Conservation (phyloP, 2,888 invertebrate genomes). For the Drosophila picticornis region DNA sequence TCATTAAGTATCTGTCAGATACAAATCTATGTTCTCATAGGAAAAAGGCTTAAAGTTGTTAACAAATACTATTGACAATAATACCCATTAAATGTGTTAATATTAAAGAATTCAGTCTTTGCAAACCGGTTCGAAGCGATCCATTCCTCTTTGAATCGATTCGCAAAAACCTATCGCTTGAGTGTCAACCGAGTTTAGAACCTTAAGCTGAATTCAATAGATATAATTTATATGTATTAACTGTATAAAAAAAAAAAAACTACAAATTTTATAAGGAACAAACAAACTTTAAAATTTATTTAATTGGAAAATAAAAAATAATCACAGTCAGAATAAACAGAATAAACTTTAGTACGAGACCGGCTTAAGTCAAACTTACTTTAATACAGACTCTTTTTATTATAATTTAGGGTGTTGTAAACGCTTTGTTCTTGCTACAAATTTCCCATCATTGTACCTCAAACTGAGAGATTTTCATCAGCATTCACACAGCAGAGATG, state of each 20-base stretch:
- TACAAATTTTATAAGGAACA: not conserved
- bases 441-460: slow-evolving; percentile 49
- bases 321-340: not conserved
- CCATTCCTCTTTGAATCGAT: not conserved
- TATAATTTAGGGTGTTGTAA: slow-evolving; percentile 17
- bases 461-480: slow-evolving; percentile 44
- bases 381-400: slow-evolving; percentile 8
- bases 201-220: not conserved
- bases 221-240: not conserved
- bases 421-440: slow-evolving; percentile 22
- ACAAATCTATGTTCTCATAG: not conserved
- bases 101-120: not conserved
- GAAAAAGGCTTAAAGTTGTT: not conserved
- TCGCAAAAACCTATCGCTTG: not conserved
- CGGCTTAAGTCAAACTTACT: slow-evolving; percentile 6
- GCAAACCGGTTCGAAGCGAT: not conserved
- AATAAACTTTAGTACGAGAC: not conserved
- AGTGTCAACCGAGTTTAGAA: not conserved
- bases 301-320: not conserved
- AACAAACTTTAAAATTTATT: not conserved
- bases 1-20: slow-evolving; percentile 33
- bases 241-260: not conserved
- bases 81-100: not conserved
- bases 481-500: slow-evolving; percentile 64
- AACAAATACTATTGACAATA: not conserved